Conservation (phyloP, 2,797 vertebrate genomes). For the Gallinago solitaria region DNA sequence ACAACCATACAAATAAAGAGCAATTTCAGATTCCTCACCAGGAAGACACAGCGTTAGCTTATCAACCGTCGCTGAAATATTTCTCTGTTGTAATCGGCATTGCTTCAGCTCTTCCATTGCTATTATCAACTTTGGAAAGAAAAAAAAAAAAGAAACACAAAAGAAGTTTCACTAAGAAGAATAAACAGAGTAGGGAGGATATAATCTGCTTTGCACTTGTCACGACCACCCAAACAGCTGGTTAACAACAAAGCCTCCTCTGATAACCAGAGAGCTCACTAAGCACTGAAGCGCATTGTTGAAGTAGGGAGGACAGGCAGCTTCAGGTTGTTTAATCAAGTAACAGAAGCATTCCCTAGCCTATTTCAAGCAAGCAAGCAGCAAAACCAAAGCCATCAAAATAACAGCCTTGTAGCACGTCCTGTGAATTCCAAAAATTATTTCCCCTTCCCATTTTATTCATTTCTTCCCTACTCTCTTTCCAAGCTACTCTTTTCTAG, state of each 20-base stretch:
- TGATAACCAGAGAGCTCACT: background rate
- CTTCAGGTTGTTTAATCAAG: background rate
- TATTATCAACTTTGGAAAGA: conserved; percentile 78
- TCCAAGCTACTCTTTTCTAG: background rate
- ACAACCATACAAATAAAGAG: background rate
- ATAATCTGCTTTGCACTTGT: background rate
- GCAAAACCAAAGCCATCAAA: background rate
- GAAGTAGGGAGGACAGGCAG: background rate
- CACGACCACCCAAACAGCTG: background rate
- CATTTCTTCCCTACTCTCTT: background rate
- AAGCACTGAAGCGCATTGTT: background rate
- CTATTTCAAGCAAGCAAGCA: background rate
- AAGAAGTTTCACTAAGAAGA: background rate
- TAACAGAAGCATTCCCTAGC: background rate
- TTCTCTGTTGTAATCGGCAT: conserved; percentile 94
- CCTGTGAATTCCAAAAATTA: background rate
- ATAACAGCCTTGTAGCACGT: background rate
- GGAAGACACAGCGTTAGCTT: conserved; percentile 93
- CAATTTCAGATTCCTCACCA: conserved; percentile 76
- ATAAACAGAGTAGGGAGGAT: conserved; percentile 4
- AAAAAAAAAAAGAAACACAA: background rate
- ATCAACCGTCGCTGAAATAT: conserved; percentile 93
- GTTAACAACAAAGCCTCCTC: background rate
- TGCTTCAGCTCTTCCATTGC: conserved; percentile 91
- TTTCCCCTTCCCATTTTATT: background rate